Evolutionary conservation across 2,797 vertebrate species (phyloP).

Genomic region (Phalloptychus januarius): DNA sequence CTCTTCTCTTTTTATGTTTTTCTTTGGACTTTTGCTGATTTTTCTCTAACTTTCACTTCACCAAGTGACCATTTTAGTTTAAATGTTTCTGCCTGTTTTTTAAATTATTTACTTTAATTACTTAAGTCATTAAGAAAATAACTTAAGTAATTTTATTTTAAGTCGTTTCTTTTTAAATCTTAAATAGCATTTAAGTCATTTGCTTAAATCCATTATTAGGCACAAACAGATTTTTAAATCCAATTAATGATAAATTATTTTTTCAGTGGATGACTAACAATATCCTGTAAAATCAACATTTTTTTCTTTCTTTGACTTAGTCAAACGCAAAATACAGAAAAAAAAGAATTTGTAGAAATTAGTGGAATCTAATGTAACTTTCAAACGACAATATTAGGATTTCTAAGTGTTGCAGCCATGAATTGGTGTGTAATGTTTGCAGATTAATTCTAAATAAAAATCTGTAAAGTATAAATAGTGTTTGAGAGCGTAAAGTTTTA

Average conservation of each 20-base stretch:
- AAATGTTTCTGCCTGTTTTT: background rate
- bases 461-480: background rate
- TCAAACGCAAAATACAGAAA: background rate
- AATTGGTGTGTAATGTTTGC: background rate
- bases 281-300: background rate
- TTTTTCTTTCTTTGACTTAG: background rate
- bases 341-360: background rate
- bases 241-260: background rate
- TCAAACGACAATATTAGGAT: background rate
- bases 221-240: background rate
- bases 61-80: background rate
- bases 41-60: background rate
- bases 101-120: background rate
- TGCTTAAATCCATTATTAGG: background rate
- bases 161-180: too few species aligned
- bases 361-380: background rate
- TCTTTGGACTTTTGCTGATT: background rate
- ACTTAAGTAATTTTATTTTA: too few species aligned
- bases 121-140: too few species aligned
- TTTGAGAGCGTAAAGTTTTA: too few species aligned
- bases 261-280: background rate
- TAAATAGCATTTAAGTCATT: background rate
- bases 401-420: background rate
- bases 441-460: background rate
- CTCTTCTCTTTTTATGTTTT: background rate